phyloP scores from a whole-genome alignment of 2,888 invertebrate genomes.

The Andrena marginata region DNA sequence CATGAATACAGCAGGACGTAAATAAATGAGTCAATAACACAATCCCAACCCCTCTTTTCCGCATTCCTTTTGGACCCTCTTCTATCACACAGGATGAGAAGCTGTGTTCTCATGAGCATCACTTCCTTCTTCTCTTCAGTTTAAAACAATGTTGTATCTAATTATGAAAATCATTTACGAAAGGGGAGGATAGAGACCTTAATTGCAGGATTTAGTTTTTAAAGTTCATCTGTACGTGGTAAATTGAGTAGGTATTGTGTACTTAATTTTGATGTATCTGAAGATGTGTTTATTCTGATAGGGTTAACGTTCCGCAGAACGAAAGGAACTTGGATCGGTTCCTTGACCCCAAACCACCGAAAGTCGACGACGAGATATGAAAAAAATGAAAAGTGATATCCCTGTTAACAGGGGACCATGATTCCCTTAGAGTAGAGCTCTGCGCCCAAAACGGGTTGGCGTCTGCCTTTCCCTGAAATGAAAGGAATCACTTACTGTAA shows the following conservation, averaged over 20 bases:
- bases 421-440: constrained; percentile 57
- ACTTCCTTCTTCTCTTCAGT: background rate
- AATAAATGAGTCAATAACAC: background rate
- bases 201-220: background rate
- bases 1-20: background rate
- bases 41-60: background rate
- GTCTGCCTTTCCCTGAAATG: constrained; percentile 66
- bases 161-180: background rate
- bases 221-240: background rate
- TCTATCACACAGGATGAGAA: background rate
- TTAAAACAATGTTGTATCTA: background rate
- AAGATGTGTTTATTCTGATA: too few relatives aligned
- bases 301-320: background rate
- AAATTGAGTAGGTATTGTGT: background rate
- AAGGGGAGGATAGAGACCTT: too few relatives aligned
- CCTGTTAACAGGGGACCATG: constrained; percentile 82
- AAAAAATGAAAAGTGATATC: constrained; percentile 85
- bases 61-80: background rate
- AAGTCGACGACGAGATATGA: constrained; percentile 77
- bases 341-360: constrained; percentile 51
- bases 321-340: background rate
- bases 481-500: background rate
- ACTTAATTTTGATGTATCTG: background rate
- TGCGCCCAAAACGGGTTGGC: constrained; percentile 52
- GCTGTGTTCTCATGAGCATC: background rate